Evolutionary conservation across 2,797 vertebrate species (phyloP).

Genomic region (Anguilla pacifica): DNA sequence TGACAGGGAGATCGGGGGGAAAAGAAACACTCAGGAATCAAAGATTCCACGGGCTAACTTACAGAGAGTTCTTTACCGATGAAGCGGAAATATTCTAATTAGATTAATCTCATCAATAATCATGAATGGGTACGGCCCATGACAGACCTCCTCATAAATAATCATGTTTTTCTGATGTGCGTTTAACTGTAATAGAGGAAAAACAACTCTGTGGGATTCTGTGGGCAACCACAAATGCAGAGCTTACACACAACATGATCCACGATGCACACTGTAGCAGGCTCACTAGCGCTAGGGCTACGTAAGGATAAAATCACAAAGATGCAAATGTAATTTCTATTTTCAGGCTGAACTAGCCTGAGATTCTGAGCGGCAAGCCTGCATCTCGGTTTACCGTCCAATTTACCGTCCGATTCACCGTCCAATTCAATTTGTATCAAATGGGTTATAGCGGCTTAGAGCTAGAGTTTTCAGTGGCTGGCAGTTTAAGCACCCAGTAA

Average conservation of each 20-base stretch:
- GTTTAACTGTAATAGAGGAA: background rate
- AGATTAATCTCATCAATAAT: background rate
- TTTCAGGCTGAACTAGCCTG: background rate
- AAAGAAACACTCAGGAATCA: background rate
- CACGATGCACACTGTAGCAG: background rate
- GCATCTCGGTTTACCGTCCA: background rate
- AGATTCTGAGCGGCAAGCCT: background rate
- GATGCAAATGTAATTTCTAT: background rate
- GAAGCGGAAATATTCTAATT: too few relatives aligned
- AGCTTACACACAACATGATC: background rate
- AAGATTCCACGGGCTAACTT: background rate
- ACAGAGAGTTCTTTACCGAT: background rate
- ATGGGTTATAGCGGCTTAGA: background rate
- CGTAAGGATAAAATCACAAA: background rate
- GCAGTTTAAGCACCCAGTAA: background rate
- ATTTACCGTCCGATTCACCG: background rate
- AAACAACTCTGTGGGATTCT: background rate
- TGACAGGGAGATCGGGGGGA: constrained; percentile 46
- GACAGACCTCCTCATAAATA: background rate
- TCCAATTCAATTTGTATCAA: background rate
- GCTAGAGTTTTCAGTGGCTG: background rate
- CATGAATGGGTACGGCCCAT: background rate
- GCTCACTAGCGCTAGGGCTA: background rate
- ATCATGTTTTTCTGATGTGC: background rate
- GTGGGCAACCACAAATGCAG: background rate